phyloP scores from a whole-genome alignment of 2,113 vertebrate genomes.

The Isurus oxyrinchus region DNA sequence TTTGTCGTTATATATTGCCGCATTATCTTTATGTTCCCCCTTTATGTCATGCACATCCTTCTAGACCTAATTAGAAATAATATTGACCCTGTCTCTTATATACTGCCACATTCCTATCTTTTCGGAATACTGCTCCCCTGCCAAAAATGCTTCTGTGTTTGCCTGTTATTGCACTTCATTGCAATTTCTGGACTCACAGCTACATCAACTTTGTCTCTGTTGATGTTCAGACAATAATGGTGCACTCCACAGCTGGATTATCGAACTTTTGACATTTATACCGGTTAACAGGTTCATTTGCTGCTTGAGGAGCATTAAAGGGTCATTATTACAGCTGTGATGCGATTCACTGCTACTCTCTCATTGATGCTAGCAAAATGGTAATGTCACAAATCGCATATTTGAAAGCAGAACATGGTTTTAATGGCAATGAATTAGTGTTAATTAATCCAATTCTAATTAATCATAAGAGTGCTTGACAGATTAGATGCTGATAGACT shows the following conservation, averaged over 20 bases:
- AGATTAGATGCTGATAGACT: not conserved
- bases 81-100: not conserved
- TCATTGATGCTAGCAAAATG: not conserved
- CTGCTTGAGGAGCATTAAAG: conserved; percentile 21
- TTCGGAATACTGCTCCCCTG: not conserved
- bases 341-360: not conserved
- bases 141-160: not conserved
- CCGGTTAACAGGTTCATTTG: conserved; percentile 29
- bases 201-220: conserved; percentile 2
- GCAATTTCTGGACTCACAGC: not conserved
- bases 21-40: not conserved
- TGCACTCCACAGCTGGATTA: conserved; percentile 25
- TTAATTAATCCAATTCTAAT: conserved; percentile 20
- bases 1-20: not conserved
- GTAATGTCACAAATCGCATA: not conserved
- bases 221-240: conserved; percentile 30
- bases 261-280: conserved; percentile 31
- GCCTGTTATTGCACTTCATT: not conserved
- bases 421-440: not conserved
- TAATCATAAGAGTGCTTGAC: not conserved
- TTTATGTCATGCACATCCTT: not conserved
- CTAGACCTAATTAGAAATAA: not conserved
- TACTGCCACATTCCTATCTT: not conserved
- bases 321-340: conserved; percentile 24
- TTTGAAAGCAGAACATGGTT: not conserved